Evolutionary conservation across 2,888 invertebrate species (phyloP).

Genomic region (Dryocosmus kuriphilus): DNA sequence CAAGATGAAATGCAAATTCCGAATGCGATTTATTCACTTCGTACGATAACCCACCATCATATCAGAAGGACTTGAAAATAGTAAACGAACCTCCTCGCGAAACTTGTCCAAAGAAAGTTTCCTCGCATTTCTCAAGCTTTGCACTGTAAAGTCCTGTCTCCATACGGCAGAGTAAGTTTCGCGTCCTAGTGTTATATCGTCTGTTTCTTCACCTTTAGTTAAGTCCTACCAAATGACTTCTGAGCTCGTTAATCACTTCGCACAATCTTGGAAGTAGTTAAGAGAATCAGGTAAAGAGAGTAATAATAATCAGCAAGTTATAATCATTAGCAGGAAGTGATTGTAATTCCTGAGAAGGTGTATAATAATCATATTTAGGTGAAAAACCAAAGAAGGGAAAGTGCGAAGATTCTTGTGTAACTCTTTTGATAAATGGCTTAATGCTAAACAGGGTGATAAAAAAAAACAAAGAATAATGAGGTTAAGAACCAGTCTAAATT

Average conservation of each 20-base stretch:
- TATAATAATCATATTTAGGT: neutral
- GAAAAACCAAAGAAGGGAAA: neutral
- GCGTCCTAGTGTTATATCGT: neutral
- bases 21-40: neutral
- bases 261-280: neutral
- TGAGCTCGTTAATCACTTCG: neutral
- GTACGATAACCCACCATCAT: neutral
- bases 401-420: neutral
- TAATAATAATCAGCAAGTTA: neutral
- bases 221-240: conserved; percentile 4
- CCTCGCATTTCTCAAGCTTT: conserved; percentile 6
- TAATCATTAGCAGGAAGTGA: neutral
- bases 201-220: conserved; percentile 6
- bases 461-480: conserved; percentile 15
- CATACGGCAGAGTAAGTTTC: neutral
- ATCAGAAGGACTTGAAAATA: neutral
- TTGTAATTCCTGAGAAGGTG: neutral
- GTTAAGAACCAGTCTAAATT: conserved; percentile 19
- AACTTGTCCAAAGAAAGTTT: conserved; percentile 2
- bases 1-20: neutral
- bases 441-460: neutral
- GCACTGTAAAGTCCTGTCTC: neutral
- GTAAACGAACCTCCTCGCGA: conserved; percentile 2
- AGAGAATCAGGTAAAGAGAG: neutral
- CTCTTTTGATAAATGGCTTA: neutral